These are phyloP conservation scores for Sanderia malayensis DNA, from an alignment of 30 jellyfish, hydroid and myxozoan species.

Conservation along the genomic window DNA sequence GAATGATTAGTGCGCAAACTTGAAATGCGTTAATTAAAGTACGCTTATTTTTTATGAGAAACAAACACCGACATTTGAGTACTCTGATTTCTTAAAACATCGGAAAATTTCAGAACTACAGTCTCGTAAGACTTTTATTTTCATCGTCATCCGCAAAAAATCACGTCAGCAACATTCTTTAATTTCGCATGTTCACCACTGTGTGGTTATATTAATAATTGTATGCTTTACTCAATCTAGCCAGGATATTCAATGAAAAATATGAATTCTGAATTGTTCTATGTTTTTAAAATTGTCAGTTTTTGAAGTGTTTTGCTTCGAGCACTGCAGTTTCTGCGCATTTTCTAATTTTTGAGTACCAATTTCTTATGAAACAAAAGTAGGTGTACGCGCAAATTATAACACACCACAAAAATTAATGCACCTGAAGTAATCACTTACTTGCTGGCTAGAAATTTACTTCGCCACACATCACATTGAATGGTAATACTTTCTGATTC, in stretches of 20 bases:
- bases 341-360: neutral
- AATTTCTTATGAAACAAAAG: neutral
- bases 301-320: neutral
- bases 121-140: too few relatives aligned
- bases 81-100: too few relatives aligned
- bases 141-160: too few relatives aligned
- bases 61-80: too few relatives aligned
- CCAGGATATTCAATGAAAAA: neutral
- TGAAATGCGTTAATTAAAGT: too few relatives aligned
- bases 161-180: too few relatives aligned
- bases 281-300: neutral
- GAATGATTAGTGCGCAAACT: too few relatives aligned
- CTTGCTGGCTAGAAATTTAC: slow-evolving; percentile 88
- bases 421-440: neutral
- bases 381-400: neutral
- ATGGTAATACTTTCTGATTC: slow-evolving; percentile 62
- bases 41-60: too few relatives aligned
- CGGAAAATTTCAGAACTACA: too few relatives aligned
- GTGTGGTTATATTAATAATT: too few relatives aligned
- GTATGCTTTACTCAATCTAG: neutral
- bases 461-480: slow-evolving; percentile 86
- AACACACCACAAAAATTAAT: too few relatives aligned
- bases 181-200: too few relatives aligned
- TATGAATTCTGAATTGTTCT: neutral
- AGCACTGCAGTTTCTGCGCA: neutral